Base-by-base conservation (phyloP, 2,797 vertebrate genomes). In the Enteromius radiatus region DNA sequence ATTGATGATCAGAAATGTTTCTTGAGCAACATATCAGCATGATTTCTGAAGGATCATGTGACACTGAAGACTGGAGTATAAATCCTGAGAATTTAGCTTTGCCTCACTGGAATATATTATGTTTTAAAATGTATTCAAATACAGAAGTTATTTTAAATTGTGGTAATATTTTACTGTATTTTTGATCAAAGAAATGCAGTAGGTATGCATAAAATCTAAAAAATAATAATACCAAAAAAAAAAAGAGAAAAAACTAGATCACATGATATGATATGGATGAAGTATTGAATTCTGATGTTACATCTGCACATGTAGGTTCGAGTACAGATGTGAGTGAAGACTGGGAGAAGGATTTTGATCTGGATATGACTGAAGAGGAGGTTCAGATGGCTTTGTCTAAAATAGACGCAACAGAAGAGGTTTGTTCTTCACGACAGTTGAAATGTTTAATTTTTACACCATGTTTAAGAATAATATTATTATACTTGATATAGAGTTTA, bases 331-430 rank as follows among this genome's bases (percentile, higher is more conserved):
- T 99, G 88, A 99, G 98, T 2, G 98, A 99, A 90, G 98, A 99
- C 93, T 99, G 98, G 98, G 98, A 99, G 80, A 99, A 99, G 90
- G 98, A 99, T 89, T 99, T 99, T 85, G 98, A 99, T 87, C 91
- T 99, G 93, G 98, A 99, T 91, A 99, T 99, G 98, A 99, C 98
- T 0, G 98, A 99, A 76, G 98, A 99, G 76, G 98, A 99, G 88
- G 97, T 99, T 47, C 98, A 99, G 87, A 84, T 97, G 93, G 98
- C 96, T 0, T 95, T 99, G 10, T 97, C 97, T 0, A 97, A 96
- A 93, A 95, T 96, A 76, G 96, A 96, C 0, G 92, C 94, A 81
- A 93, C 97, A 2, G 97, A 95, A 83, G 96, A 98, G 96, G 98
- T 99, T 70, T 28, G n/a, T n/a, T n/a, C n/a, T n/a, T n/a, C n/a